Base-by-base conservation (phyloP, 2,797 vertebrate genomes). In the Euthynnus affinis region DNA sequence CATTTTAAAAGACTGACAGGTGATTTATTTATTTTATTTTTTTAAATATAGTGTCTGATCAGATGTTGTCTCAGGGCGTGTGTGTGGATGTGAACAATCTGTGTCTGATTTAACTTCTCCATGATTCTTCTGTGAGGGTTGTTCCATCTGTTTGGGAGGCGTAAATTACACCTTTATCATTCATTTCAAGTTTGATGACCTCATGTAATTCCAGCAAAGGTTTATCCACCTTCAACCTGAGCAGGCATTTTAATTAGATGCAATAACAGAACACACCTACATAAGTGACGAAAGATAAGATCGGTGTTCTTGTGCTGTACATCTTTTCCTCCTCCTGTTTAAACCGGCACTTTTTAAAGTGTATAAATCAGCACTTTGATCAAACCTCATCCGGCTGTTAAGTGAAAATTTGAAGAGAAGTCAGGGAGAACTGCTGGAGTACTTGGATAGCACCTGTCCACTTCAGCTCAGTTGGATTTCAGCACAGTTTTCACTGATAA, bases 401-500 rank as follows among this genome's bases (percentile, higher is more conserved):
- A 49, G 42, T 37, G 25, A 78, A 23, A 46, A 40, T 75, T 75
- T 82, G 52, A 66, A 75, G 57, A 46, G 34, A 58, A 62, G 59
- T 64, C 18, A 71, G 55, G 44, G n/a, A 29, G 61, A 67, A 51
- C 34, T 48, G 27, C 62, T 69, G 74, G 77, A 77, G 49, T 75
- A 42, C 49, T 49, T 62, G 1, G 32, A 76, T 57, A 29, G 53
- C 53, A 22, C 20, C 37, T 5, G 27, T 46, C 29, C 22, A 15
- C n/a, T 51, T 51, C 48, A 55, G 63, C 60, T 1, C 34, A 79
- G 49, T 72, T 74, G 9, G 65, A 73, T 72, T 74, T 71, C 49
- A 55, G 63, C 60, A 3, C 32, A 79, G 55, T 72, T 71, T 71
- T 80, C 48, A 23, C 66, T 74, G 52, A 62, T 53, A 25, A 80